phyloP scores from a whole-genome alignment of 2,797 vertebrate genomes.

The Sebastes taczanowskii region DNA sequence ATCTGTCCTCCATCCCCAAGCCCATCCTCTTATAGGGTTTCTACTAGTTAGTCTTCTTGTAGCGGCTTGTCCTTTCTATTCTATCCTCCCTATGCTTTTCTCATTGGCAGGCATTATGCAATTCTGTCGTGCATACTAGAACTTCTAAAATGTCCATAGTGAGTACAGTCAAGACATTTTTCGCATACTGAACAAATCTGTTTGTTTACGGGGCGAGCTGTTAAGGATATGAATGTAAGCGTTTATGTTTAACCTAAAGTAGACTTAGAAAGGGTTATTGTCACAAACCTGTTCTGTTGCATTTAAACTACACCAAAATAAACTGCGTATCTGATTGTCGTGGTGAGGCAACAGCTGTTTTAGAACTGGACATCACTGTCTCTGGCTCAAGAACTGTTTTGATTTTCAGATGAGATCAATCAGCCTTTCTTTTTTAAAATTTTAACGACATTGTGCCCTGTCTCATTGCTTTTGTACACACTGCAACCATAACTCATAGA shows the following conservation, averaged over 20 bases:
- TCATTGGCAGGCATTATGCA: slow-evolving; percentile 83
- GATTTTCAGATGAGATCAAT: slow-evolving; percentile 74
- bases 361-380: slow-evolving; percentile 78
- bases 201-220: slow-evolving; percentile 68
- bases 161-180: slow-evolving; percentile 57
- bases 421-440: slow-evolving; percentile 69
- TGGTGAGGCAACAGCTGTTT: slow-evolving; percentile 69
- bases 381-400: slow-evolving; percentile 87
- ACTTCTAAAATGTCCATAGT: slow-evolving; percentile 62
- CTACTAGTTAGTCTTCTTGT: slow-evolving; percentile 77
- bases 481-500: slow-evolving; percentile 69
- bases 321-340: slow-evolving; percentile 68
- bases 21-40: slow-evolving; percentile 65
- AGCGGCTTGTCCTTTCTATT: slow-evolving; percentile 76
- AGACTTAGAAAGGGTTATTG: slow-evolving; percentile 66
- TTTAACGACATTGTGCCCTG: slow-evolving; percentile 65
- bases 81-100: slow-evolving; percentile 73
- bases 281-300: slow-evolving; percentile 68
- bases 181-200: slow-evolving; percentile 55
- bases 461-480: slow-evolving; percentile 77
- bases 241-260: slow-evolving; percentile 68
- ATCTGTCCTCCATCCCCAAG: slow-evolving; percentile 46
- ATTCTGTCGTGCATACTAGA: slow-evolving; percentile 74
- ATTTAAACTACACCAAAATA: slow-evolving; percentile 80
- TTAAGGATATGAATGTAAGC: slow-evolving; percentile 80